These are phyloP conservation scores for Ctena decussata DNA, from an alignment of 2,888 invertebrate genomes.

Conservation along the genomic window DNA sequence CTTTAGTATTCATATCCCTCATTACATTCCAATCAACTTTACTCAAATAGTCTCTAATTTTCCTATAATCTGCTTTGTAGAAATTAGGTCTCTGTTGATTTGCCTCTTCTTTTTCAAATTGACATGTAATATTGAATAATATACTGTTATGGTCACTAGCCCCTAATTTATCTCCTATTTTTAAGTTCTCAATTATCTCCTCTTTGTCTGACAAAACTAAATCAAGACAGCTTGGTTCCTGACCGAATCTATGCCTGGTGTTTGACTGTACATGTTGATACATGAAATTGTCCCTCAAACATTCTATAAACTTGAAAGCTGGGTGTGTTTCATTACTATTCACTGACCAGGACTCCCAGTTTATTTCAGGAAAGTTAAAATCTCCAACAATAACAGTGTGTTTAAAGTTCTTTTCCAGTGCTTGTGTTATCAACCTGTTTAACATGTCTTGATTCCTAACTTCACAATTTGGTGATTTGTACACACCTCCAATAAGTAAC, in stretches of 20 bases:
- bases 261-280: background rate
- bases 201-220: slow-evolving; percentile 12
- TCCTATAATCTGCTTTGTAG: slow-evolving; percentile 8
- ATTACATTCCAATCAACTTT: slow-evolving; percentile 3
- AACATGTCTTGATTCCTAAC: background rate
- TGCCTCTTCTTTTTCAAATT: background rate
- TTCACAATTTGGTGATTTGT: slow-evolving; percentile 7
- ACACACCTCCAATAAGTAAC: slow-evolving; percentile 5
- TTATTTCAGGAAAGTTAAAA: slow-evolving; percentile 26
- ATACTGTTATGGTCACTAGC: slow-evolving; percentile 27
- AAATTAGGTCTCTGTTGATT: background rate
- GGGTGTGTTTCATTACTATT: slow-evolving; percentile 11
- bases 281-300: slow-evolving; percentile 15
- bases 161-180: background rate
- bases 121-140: background rate
- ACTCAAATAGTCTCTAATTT: background rate
- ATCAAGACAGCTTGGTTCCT: slow-evolving; percentile 3
- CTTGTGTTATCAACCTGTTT: background rate
- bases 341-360: slow-evolving; percentile 11
- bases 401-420: background rate
- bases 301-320: slow-evolving; percentile 21
- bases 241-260: slow-evolving; percentile 2
- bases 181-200: background rate
- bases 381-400: slow-evolving; percentile 17
- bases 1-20: background rate